A percentile compares a stretch with the other conserved stretches of the same genome.
These are phyloP conservation scores for Lacerta viridis DNA, from an alignment of 2,797 vertebrate genomes.

Conservation along the genomic window DNA sequence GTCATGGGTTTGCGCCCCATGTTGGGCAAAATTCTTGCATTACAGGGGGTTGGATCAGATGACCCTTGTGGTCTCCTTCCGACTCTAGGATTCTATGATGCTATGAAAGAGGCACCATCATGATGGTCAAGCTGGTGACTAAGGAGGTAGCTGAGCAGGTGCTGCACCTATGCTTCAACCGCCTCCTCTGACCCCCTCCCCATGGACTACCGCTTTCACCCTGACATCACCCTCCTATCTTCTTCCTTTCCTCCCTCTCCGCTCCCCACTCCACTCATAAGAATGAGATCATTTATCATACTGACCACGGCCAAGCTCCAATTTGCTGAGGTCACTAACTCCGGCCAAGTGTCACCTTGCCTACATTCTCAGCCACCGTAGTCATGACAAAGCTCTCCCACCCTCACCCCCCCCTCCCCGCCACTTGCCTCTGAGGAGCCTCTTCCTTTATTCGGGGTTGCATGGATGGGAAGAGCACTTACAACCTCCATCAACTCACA, in stretches of 20 bases:
- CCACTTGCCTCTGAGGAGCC: constrained; percentile 39
- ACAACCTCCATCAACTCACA: constrained; percentile 35
- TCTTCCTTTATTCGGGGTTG: constrained; percentile 79
- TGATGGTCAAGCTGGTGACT: constrained; percentile 66
- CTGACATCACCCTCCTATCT: constrained; percentile 60
- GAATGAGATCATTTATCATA: constrained; percentile 85
- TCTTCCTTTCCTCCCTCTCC: background rate
- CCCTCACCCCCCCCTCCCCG: constrained; percentile 36
- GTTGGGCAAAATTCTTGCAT: too few relatives aligned
- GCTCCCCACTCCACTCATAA: background rate
- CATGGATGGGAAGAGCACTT: constrained; percentile 69
- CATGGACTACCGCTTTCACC: constrained; percentile 50
- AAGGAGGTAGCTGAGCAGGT: constrained; percentile 41
- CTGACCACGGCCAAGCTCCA: constrained; percentile 79
- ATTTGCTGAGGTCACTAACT: constrained; percentile 84
- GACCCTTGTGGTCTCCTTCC: too few relatives aligned
- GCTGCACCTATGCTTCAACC: constrained; percentile 43
- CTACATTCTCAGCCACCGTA: constrained; percentile 82
- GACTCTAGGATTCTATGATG: too few relatives aligned
- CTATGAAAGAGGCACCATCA: too few relatives aligned
- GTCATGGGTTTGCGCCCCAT: too few relatives aligned
- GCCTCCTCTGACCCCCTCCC: constrained; percentile 58
- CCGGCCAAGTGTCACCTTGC: constrained; percentile 72
- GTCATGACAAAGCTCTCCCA: constrained; percentile 83
- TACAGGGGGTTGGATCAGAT: too few relatives aligned